Percentiles rank a stretch among this genome's conserved stretches.
phyloP scores from a whole-genome alignment of 2,888 invertebrate genomes.

The Mesorhabditis spiculigera region DNA sequence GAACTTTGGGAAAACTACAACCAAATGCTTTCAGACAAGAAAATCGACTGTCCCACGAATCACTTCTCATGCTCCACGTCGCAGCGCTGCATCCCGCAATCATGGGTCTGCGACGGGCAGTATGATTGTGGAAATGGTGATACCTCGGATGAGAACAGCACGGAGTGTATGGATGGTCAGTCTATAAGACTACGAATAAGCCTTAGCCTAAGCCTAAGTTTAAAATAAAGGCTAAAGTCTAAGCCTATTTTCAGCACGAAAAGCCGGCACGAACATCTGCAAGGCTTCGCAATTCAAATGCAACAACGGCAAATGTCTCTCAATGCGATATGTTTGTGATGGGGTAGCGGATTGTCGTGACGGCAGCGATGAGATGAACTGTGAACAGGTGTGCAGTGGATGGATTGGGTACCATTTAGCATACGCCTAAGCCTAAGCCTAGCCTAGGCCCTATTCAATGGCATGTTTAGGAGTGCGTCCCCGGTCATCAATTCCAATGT shows the following conservation, averaged over 20 bases:
- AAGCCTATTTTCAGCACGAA: neutral
- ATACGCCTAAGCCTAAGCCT: neutral
- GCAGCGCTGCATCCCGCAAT: constrained; percentile 69
- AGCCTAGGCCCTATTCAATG: neutral
- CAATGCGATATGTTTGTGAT: constrained; percentile 65
- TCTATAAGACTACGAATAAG: no score
- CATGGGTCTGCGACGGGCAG: constrained; percentile 72
- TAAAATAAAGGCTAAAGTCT: no score
- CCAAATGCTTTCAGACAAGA: neutral
- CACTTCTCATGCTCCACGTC: constrained; percentile 61
- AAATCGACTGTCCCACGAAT: constrained; percentile 14
- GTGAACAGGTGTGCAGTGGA: neutral
- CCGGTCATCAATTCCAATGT: constrained; percentile 29
- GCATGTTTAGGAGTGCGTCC: constrained; percentile 9
- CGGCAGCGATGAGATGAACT: constrained; percentile 46
- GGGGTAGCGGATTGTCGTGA: constrained; percentile 68
- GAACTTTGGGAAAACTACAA: neutral
- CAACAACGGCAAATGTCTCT: constrained; percentile 18
- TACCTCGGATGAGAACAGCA: constrained; percentile 20
- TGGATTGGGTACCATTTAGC: neutral
- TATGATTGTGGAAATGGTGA: constrained; percentile 68
- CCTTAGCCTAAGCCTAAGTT: no score
- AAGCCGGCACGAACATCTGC: neutral
- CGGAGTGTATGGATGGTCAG: no score
- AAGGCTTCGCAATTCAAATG: constrained; percentile 24